Evolutionary conservation across 2,888 invertebrate species (phyloP).

Genomic region (Drosophila stalkeri): DNA sequence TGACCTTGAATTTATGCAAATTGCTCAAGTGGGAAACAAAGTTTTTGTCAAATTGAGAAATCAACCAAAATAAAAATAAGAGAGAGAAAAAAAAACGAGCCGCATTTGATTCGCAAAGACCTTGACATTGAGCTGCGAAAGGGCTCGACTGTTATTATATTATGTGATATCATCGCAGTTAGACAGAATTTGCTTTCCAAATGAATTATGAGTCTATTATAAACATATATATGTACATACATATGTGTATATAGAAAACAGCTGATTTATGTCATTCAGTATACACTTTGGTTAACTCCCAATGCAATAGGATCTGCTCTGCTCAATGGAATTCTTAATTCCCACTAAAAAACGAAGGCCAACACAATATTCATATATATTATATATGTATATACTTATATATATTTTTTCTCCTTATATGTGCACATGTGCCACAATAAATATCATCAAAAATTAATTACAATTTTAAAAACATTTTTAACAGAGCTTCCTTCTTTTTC

Average conservation of each 20-base stretch:
- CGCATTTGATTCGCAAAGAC: conserved; percentile 37
- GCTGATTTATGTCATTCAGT: neutral
- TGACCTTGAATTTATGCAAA: conserved; percentile 79
- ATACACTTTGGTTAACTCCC: neutral
- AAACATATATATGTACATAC: too few relatives aligned
- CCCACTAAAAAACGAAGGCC: neutral
- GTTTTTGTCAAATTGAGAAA: conserved; percentile 76
- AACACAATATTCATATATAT: neutral
- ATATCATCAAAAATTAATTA: conserved; percentile 43
- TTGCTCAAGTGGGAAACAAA: conserved; percentile 75
- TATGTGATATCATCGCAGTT: conserved; percentile 40
- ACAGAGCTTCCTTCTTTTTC: neutral
- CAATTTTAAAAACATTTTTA: conserved; percentile 25
- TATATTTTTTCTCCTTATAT: neutral
- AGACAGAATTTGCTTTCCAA: conserved; percentile 16
- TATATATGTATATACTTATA: neutral
- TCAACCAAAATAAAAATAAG: conserved; percentile 23
- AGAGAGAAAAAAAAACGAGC: conserved; percentile 12
- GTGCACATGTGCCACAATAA: conserved; percentile 4
- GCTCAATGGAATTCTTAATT: neutral
- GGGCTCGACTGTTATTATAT: conserved; percentile 47
- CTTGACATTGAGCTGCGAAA: conserved; percentile 65
- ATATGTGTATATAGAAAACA: neutral
- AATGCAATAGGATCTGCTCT: conserved; percentile 1
- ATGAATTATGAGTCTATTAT: neutral